Evolutionary conservation across 2,113 vertebrate genomes (phyloP).

Genomic region (Catharus bicknelli): DNA sequence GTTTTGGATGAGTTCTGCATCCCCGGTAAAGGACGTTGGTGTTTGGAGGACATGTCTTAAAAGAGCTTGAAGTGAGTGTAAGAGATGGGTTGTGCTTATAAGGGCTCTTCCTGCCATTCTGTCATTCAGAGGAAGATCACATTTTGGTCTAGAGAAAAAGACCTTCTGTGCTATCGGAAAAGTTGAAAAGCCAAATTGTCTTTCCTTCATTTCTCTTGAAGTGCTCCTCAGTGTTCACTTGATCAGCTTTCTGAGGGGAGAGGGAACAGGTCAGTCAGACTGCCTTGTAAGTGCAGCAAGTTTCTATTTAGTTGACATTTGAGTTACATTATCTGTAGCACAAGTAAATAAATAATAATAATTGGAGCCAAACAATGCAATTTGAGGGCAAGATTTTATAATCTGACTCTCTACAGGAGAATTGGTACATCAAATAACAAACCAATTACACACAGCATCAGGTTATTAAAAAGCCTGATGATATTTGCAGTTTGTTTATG

Average conservation of each 20-base stretch:
- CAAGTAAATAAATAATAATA: not conserved
- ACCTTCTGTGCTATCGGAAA: not conserved
- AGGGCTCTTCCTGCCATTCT: not conserved
- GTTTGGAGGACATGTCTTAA: not conserved
- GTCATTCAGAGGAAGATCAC: not conserved
- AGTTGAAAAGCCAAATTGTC: not conserved
- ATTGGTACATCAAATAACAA: not conserved
- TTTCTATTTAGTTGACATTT: not conserved
- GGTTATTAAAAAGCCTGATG: not conserved
- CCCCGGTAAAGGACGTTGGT: not conserved
- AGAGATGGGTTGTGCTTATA: not conserved
- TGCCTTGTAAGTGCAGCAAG: not conserved
- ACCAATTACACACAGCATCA: fast-evolving
- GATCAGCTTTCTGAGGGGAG: not conserved
- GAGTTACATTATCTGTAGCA: not conserved
- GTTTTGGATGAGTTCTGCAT: not conserved
- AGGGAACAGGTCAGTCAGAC: not conserved
- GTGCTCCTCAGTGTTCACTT: not conserved
- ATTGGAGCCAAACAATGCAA: not conserved
- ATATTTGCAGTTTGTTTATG: not conserved
- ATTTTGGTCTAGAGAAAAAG: not conserved
- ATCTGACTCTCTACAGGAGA: not conserved
- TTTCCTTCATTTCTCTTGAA: not conserved
- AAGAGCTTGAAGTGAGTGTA: not conserved
- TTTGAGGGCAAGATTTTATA: not conserved